phyloP scores from a whole-genome alignment of 2,113 vertebrate species.

The Pomatostomus ruficeps region DNA sequence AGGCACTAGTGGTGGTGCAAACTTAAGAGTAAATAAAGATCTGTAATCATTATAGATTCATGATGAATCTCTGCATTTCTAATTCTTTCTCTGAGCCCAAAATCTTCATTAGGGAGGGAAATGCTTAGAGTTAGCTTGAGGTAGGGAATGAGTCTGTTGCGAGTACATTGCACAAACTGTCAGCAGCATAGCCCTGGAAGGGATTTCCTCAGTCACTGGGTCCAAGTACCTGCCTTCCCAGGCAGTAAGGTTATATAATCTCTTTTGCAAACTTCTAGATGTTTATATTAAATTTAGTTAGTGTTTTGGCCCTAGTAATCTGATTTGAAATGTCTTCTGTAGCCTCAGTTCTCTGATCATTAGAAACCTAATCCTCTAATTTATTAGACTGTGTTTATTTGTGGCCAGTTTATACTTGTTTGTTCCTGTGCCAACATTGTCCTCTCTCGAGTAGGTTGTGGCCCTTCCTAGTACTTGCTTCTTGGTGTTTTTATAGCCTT shows the following conservation, averaged over 20 bases:
- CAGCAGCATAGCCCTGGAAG: neutral
- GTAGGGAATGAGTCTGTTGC: neutral
- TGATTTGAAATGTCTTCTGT: slow-evolving; percentile 16
- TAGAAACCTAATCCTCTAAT: slow-evolving; percentile 53
- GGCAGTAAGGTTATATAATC: neutral
- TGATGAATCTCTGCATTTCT: neutral
- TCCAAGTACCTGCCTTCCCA: neutral
- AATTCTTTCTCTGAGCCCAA: neutral
- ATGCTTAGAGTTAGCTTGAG: neutral
- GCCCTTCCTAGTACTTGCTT: neutral
- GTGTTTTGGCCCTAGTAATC: slow-evolving; percentile 15
- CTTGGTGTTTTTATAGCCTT: neutral
- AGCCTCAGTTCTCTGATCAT: slow-evolving; percentile 38
- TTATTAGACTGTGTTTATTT: slow-evolving; percentile 8
- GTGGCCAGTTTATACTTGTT: slow-evolving; percentile 38
- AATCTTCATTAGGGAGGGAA: neutral
- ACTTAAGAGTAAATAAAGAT: neutral
- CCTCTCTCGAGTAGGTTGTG: neutral
- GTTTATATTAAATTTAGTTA: neutral
- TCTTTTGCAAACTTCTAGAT: neutral
- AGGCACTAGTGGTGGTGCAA: neutral
- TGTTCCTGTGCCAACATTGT: slow-evolving; percentile 5
- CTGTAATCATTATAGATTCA: neutral
- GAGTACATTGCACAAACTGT: neutral
- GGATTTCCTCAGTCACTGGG: neutral